Evolutionary conservation across 2,113 vertebrate genomes (phyloP).

Genomic region (Strigops habroptila): DNA sequence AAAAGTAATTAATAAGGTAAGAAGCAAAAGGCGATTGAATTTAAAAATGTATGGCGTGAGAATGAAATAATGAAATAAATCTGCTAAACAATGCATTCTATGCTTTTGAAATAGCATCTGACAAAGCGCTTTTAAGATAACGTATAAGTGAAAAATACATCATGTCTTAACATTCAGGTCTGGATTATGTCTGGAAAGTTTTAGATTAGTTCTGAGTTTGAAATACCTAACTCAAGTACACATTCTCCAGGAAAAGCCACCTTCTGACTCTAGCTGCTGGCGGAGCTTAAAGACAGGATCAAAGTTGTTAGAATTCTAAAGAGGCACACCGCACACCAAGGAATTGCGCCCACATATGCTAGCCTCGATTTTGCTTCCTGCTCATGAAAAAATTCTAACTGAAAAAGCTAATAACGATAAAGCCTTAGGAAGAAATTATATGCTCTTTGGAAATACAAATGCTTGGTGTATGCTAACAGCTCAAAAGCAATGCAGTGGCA

Average conservation of each 20-base stretch:
- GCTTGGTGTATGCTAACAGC: not conserved
- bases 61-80: slow-evolving; percentile 53
- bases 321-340: too few relatives aligned
- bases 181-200: slow-evolving; percentile 2
- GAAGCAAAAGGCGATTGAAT: slow-evolving; percentile 45
- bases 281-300: not conserved
- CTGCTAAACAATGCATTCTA: not conserved
- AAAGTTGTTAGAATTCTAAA: not conserved
- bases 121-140: slow-evolving; percentile 22
- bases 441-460: not conserved
- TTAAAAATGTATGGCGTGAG: slow-evolving; percentile 28
- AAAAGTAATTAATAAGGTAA: slow-evolving; percentile 58
- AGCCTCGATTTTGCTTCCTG: not conserved
- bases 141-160: not conserved
- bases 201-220: slow-evolving; percentile 19
- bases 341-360: not conserved
- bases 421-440: not conserved
- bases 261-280: not conserved
- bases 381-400: not conserved
- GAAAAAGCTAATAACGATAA: not conserved
- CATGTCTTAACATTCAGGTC: not conserved
- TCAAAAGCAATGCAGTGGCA: not conserved
- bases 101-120: slow-evolving; percentile 43
- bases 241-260: not conserved
- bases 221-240: not conserved